A percentile compares a stretch with the other conserved stretches of the same genome.
Evolutionary conservation across 2,797 vertebrate genomes (phyloP).

Genomic region (Melanotaenia boesemani): DNA sequence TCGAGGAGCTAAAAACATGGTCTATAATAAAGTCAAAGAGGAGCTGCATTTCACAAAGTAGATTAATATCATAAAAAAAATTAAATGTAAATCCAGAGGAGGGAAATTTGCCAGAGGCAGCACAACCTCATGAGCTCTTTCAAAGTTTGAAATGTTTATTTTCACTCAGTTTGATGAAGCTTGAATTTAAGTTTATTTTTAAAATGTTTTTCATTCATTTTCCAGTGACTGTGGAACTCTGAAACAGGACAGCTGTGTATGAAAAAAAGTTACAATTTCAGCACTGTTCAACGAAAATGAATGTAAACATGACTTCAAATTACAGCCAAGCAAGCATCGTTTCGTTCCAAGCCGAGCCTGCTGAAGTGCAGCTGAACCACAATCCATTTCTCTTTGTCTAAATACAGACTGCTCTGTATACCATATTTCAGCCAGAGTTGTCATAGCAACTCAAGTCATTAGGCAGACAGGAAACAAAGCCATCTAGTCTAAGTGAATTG

Average conservation of each 20-base stretch:
- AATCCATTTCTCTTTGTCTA: slow-evolving; percentile 12
- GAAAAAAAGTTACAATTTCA: neutral
- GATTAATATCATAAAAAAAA: too few relatives aligned
- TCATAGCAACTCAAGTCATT: slow-evolving; percentile 30
- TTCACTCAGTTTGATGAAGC: too few relatives aligned
- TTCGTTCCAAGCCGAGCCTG: neutral
- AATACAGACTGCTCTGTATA: slow-evolving; percentile 21
- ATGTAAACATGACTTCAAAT: slow-evolving; percentile 5
- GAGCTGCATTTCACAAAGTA: too few relatives aligned
- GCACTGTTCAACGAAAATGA: neutral
- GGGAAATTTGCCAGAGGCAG: too few relatives aligned
- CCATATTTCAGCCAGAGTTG: slow-evolving; percentile 3
- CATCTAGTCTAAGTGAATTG: slow-evolving; percentile 24
- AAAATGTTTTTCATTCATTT: too few relatives aligned
- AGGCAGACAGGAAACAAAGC: neutral
- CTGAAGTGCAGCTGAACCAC: neutral
- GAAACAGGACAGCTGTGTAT: neutral
- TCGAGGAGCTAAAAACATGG: too few relatives aligned
- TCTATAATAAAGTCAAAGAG: too few relatives aligned
- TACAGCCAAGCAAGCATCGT: neutral
- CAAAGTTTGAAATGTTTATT: too few relatives aligned
- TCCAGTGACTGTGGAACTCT: neutral
- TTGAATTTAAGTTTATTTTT: too few relatives aligned
- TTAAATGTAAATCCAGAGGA: too few relatives aligned
- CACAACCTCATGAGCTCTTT: too few relatives aligned